Evolutionary conservation across 2,113 vertebrate species (phyloP).

Genomic region (Dendrocopos noguchii): DNA sequence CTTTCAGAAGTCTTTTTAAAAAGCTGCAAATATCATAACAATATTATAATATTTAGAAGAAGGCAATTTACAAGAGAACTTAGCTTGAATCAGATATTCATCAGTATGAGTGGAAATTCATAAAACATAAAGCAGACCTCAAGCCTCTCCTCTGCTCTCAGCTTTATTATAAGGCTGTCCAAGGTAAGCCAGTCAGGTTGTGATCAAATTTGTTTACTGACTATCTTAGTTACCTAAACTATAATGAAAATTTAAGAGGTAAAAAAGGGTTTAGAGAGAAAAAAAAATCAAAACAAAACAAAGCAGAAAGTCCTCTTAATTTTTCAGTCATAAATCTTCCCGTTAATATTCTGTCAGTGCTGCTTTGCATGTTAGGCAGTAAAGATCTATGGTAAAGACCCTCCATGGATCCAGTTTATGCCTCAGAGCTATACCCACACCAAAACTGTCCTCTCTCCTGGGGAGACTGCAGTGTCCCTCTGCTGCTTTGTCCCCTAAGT

Average conservation of each 20-base stretch:
- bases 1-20: background rate
- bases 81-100: background rate
- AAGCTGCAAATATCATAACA: background rate
- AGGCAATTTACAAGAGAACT: background rate
- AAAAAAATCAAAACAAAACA: background rate
- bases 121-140: background rate
- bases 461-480: rapidly evolving
- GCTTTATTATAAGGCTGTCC: background rate
- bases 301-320: background rate
- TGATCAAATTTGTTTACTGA: background rate
- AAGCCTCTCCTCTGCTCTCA: background rate
- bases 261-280: background rate
- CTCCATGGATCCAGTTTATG: rapidly evolving
- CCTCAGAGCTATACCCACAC: background rate
- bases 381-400: background rate
- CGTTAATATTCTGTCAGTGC: background rate
- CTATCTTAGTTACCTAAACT: background rate
- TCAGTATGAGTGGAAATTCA: background rate
- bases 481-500: background rate
- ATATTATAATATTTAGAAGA: background rate
- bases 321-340: background rate
- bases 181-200: background rate
- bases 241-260: background rate
- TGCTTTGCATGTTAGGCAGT: background rate
- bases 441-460: background rate